These are phyloP conservation scores for Portunus trituberculatus DNA, from an alignment of 1,140 invertebrate genomes.

Conservation along the genomic window DNA sequence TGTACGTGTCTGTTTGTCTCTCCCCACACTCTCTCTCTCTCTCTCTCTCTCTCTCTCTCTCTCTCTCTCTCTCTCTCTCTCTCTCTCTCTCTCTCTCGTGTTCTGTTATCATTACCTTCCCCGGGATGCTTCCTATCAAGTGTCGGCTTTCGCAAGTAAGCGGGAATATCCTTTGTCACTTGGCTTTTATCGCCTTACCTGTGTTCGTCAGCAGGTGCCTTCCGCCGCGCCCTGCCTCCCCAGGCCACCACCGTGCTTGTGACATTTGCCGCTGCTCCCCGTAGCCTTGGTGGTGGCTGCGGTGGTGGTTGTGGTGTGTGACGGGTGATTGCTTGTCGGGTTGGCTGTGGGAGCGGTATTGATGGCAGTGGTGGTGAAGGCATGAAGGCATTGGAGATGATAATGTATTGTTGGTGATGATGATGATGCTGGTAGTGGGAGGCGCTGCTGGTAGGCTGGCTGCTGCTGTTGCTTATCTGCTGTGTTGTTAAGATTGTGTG, in stretches of 20 bases:
- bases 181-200: not conserved
- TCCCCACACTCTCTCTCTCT: not conserved
- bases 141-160: not conserved
- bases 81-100: constrained; percentile 32
- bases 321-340: not conserved
- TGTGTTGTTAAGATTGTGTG: not conserved
- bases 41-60: constrained; percentile 38
- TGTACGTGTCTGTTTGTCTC: not conserved
- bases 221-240: constrained; percentile 1
- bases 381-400: not conserved
- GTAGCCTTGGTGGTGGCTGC: not conserved
- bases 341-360: not conserved
- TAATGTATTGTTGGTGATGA: not conserved
- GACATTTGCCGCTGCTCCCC: not conserved
- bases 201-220: not conserved
- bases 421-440: not conserved
- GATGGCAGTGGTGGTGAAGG: not conserved
- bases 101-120: not conserved
- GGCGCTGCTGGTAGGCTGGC: not conserved
- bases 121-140: not conserved
- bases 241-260: not conserved
- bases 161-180: not conserved
- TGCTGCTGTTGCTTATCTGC: not conserved
- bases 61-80: constrained; percentile 49
- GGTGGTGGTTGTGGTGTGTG: not conserved